Percentiles rank a stretch among this genome's conserved stretches.
phyloP scores from a whole-genome alignment of 2,888 invertebrate genomes.

The Lissonota sp. region DNA sequence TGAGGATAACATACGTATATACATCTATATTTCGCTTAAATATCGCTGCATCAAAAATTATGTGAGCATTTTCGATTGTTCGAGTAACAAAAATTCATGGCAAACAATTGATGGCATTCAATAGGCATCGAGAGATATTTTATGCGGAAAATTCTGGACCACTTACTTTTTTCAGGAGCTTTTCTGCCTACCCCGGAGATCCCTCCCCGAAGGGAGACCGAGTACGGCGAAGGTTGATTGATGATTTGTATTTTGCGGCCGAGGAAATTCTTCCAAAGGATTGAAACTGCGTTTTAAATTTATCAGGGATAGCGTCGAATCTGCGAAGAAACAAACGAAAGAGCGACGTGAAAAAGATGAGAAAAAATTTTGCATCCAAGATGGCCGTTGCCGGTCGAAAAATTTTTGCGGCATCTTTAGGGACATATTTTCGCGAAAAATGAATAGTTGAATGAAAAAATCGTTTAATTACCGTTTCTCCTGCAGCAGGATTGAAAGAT shows the following conservation, averaged over 20 bases:
- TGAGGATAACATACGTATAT: not conserved
- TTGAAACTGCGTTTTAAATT: not conserved
- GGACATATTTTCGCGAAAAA: not conserved
- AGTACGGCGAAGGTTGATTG: slow-evolving; percentile 8
- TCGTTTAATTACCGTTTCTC: not conserved
- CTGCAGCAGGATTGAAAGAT: not conserved
- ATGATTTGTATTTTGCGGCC: not conserved
- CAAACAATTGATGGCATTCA: no score
- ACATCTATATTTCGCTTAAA: not conserved
- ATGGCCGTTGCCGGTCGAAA: not conserved
- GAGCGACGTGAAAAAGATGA: not conserved
- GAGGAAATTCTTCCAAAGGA: no score
- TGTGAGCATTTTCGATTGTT: not conserved
- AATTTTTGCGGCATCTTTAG: not conserved
- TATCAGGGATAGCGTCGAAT: not conserved
- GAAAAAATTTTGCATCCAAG: not conserved
- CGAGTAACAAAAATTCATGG: no score
- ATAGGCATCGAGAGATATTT: no score
- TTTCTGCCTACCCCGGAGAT: slow-evolving; percentile 1
- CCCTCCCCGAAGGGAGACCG: not conserved
- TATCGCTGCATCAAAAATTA: not conserved
- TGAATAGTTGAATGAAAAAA: not conserved
- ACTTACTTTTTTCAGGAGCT: not conserved
- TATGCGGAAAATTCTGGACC: not conserved
- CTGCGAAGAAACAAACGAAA: not conserved